A percentile compares a stretch with the other conserved stretches of the same genome.
These are phyloP conservation scores for Plodia interpunctella DNA, from an alignment of 1,140 invertebrate genomes.

Conservation along the genomic window DNA sequence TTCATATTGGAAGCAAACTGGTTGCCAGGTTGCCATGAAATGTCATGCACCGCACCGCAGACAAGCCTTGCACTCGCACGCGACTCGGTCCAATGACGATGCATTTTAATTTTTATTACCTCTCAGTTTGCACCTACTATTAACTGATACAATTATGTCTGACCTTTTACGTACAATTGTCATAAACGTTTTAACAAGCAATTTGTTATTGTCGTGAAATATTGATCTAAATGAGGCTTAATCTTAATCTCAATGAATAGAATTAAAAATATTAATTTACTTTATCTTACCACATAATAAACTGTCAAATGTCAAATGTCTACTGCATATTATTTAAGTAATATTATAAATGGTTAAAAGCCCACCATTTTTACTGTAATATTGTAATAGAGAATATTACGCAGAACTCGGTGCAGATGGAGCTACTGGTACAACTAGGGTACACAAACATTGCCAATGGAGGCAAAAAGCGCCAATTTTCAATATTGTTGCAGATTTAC, in stretches of 20 bases:
- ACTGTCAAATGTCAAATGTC: too few species aligned
- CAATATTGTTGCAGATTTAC: too few species aligned
- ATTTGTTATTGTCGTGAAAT: background rate
- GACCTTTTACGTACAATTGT: constrained; percentile 20
- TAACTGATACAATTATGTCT: constrained; percentile 20
- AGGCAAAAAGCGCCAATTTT: too few species aligned
- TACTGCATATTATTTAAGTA: too few species aligned
- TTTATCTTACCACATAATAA: too few species aligned
- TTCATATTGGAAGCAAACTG: constrained; percentile 38
- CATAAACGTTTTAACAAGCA: background rate
- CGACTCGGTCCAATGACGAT: constrained; percentile 33
- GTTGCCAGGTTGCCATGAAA: constrained; percentile 54
- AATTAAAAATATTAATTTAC: too few species aligned
- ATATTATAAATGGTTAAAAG: too few species aligned
- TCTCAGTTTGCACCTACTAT: constrained; percentile 35
- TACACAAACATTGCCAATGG: too few species aligned
- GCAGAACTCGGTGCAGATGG: too few species aligned
- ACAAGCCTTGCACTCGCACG: constrained; percentile 40
- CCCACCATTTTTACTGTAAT: too few species aligned
- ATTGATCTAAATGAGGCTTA: background rate
- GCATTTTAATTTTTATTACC: constrained; percentile 26
- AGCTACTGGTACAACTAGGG: too few species aligned
- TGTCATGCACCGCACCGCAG: constrained; percentile 35
- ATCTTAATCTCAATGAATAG: background rate
- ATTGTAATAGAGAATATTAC: too few species aligned